Base-by-base conservation (phyloP, 2,797 vertebrate species). In the Sebastes nivosus region DNA sequence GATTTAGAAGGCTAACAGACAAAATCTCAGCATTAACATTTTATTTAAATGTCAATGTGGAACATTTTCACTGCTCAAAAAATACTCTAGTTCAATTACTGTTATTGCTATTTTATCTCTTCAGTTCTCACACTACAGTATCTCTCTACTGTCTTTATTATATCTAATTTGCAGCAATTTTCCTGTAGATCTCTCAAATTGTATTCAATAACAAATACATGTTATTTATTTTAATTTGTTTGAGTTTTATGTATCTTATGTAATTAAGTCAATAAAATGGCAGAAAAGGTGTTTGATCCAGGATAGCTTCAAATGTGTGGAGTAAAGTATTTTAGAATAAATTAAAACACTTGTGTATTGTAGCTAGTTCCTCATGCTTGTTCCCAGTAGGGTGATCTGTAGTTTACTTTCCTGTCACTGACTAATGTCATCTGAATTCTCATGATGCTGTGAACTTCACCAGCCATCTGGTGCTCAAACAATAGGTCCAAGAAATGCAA, bases 381-480 rank as follows among this genome's bases (percentile, higher is more conserved):
- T 7, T 77, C 34, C 55, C 65, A 14, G 36, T 18, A 18, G 55
- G 66, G 2, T 14, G 60, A 71, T 25, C 50, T 66, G 14, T 36
- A 20, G 8, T 77, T 77, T 63, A 54, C 25, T 63, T 78, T 70
- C 70, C 68, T 18, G 52, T 60, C 68, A 12, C 67, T 36, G 55
- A 69, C 67, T 70, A 55, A 65, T 25, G 64, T 77, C n/a, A 42
- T 69, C 38, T 67, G 29, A 82, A 75, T 75, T 80, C 76, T 60
- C 64, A 20, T 12, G 69, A 64, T 4, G 20, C 64, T 29, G 59
- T 46, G 50, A 76, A 59, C 65, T 54, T 74, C 63, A 61, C 1
- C 64, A 38, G 69, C 78, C 75, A 72, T 75, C 75, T 85, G 86
- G 36, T 8, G 76, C 78, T 73, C 14, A 29, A 4, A 75, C 2